Percentiles rank a stretch among this genome's conserved stretches.
Evolutionary conservation across 2,888 invertebrate species (phyloP).

Genomic region (Campoplex capitator): DNA sequence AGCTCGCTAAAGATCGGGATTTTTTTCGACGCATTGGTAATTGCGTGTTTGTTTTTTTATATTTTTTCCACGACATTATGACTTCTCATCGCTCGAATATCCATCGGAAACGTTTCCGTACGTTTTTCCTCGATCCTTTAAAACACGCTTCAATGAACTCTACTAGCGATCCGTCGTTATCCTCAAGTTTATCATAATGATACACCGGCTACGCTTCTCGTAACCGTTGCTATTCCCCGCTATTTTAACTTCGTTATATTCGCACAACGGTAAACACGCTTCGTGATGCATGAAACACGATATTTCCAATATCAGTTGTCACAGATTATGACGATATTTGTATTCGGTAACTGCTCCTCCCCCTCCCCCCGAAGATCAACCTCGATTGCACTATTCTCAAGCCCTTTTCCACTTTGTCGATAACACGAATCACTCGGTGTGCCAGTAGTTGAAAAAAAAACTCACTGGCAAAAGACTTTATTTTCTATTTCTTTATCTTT

Average conservation of each 20-base stretch:
- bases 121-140: slow-evolving; percentile 3
- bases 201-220: not conserved
- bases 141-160: slow-evolving; percentile 46
- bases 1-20: slow-evolving; percentile 55
- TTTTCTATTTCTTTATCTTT: no score
- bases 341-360: not conserved
- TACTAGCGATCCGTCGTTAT: slow-evolving; percentile 2
- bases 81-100: slow-evolving; percentile 11
- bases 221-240: slow-evolving; percentile 9
- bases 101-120: slow-evolving; percentile 17
- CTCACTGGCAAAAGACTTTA: no score
- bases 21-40: slow-evolving; percentile 44
- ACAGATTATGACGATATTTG: slow-evolving; percentile 55
- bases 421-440: no score
- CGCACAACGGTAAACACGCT: slow-evolving; percentile 78
- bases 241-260: slow-evolving; percentile 3
- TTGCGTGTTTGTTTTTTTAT: not conserved
- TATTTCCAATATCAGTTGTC: slow-evolving; percentile 64
- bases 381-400: not conserved
- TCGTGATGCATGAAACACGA: slow-evolving; percentile 66
- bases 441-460: no score
- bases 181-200: slow-evolving; percentile 26
- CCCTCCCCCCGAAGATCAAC: not conserved
- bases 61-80: slow-evolving; percentile 1
- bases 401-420: no score